Evolutionary conservation across 2,113 vertebrate genomes (phyloP).

Genomic region (Candoia aspera): DNA sequence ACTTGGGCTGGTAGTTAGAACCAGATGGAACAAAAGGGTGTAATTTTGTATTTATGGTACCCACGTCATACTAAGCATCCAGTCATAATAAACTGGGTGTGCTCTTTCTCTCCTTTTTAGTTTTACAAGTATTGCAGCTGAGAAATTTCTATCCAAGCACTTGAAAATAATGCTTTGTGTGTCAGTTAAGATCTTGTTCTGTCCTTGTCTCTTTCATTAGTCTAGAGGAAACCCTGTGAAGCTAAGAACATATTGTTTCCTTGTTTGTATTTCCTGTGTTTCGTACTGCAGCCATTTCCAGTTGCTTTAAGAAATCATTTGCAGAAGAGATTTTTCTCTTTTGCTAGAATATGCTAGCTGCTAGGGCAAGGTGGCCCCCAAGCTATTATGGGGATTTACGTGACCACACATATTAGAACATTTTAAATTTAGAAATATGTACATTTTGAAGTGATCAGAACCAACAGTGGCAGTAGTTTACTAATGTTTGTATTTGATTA

Average conservation of each 20-base stretch:
- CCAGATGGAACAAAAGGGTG: not conserved
- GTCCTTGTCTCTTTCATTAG: not conserved
- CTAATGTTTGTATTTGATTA: not conserved
- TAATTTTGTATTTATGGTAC: not conserved
- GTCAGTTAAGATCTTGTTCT: not conserved
- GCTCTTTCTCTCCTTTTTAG: too few species aligned
- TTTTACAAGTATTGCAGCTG: not conserved
- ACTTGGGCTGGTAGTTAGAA: not conserved
- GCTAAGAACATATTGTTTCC: slow-evolving; percentile 12
- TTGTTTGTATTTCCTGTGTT: slow-evolving; percentile 12
- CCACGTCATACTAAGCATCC: not conserved
- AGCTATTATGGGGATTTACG: not conserved
- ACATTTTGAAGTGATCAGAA: not conserved
- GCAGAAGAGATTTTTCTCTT: not conserved
- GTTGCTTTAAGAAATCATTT: slow-evolving; percentile 6
- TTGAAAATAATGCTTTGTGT: not conserved
- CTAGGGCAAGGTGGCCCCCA: not conserved
- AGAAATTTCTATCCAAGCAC: not conserved
- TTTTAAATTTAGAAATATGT: not conserved
- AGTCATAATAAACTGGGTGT: not conserved
- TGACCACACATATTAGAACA: not conserved
- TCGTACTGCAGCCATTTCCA: slow-evolving; percentile 17
- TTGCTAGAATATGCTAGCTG: not conserved
- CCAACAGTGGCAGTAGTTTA: not conserved
- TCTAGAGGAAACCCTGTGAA: slow-evolving; percentile 20